Conservation (phyloP, 2,797 vertebrate genomes). For the Xiphorhynchus erythropygius region DNA sequence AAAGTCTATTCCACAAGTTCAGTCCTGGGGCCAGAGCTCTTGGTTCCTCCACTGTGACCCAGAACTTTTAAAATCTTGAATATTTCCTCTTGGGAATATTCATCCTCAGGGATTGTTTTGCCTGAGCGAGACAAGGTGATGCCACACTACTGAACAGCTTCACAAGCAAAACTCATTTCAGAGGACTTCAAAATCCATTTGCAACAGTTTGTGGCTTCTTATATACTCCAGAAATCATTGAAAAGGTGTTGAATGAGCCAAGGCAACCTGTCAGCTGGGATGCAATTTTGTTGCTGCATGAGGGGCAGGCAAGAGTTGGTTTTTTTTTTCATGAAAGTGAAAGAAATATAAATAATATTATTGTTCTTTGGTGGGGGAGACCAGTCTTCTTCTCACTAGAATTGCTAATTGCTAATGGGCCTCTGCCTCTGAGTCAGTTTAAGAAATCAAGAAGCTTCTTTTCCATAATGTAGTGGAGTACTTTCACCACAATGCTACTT, state of each 20-base stretch:
- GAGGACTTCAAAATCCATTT: background rate
- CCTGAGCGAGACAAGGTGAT: background rate
- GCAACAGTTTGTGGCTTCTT: background rate
- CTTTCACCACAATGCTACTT: background rate
- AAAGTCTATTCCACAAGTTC: background rate
- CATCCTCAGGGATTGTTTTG: too few species aligned
- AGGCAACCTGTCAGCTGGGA: background rate
- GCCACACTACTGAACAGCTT: background rate
- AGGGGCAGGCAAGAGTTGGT: background rate
- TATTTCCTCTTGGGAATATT: background rate
- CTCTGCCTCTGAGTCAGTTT: background rate
- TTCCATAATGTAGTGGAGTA: background rate
- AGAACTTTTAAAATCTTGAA: background rate
- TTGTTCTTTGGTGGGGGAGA: background rate
- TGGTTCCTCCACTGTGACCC: background rate
- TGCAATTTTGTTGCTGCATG: background rate
- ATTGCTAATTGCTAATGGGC: background rate
- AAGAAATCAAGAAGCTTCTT: background rate
- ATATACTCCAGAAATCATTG: background rate
- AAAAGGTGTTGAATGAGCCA: background rate
- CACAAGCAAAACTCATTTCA: background rate
- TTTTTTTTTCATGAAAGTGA: background rate
- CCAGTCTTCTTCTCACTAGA: background rate
- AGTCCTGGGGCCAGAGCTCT: background rate
- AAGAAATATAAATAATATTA: background rate